Evolutionary conservation across 2,797 vertebrate species (phyloP).

Genomic region (Tadarida brasiliensis): DNA sequence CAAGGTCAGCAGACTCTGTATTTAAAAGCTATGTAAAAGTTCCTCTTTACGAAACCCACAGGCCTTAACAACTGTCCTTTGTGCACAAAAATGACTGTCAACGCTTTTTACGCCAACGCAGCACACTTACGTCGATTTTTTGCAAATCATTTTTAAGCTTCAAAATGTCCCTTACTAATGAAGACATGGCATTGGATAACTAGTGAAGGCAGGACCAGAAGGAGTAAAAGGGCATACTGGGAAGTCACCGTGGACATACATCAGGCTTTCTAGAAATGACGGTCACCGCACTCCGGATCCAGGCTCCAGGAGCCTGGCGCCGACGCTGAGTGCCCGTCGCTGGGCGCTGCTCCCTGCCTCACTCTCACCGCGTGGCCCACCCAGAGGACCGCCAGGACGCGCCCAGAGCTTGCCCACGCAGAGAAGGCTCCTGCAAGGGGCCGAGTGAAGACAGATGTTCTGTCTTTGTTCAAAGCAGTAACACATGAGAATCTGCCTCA

Average conservation of each 20-base stretch:
- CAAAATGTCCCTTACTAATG: background rate
- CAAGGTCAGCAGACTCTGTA: background rate
- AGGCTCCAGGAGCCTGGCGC: background rate
- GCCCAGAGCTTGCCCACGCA: background rate
- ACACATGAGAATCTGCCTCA: constrained; percentile 73
- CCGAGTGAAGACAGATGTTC: constrained; percentile 79
- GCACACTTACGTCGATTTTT: background rate
- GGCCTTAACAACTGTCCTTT: background rate
- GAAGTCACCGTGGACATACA: background rate
- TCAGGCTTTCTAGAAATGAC: background rate
- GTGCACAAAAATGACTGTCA: background rate
- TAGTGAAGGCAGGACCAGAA: background rate
- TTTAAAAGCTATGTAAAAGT: background rate
- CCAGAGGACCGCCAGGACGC: background rate
- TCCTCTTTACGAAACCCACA: background rate
- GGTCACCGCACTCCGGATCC: background rate
- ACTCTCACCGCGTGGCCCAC: background rate
- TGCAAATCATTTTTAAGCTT: background rate
- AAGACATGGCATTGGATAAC: background rate
- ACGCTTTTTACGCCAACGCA: background rate
- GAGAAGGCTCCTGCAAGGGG: constrained; percentile 24
- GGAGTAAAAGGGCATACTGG: background rate
- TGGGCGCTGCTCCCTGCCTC: background rate
- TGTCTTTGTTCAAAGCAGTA: constrained; percentile 73
- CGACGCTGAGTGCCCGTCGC: background rate